Evolutionary conservation across 1,140 invertebrate species (phyloP), one percentile per base, ranked within the genome.

Genomic region (Caerostris extrusa): DNA sequence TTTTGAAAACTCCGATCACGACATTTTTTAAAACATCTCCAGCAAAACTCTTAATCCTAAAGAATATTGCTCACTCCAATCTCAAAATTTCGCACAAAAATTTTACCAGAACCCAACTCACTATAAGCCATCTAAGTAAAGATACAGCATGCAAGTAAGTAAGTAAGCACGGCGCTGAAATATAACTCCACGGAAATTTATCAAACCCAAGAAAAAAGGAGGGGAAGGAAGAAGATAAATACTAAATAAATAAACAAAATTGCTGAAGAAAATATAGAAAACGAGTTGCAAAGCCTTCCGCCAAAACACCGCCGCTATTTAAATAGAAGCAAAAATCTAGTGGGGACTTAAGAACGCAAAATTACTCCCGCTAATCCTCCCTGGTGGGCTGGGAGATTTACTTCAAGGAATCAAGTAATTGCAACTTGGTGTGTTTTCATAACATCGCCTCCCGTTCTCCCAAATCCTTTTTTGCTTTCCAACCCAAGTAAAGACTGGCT

Each of bases 371-470:
- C 50, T 93, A 93, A 93, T 93, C 91, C 91, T 87, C 14, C 53
- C 6, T 14, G 55, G 17, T n/a, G 55, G 77, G 17, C 10, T 17
- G 90, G 61, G 83, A 93, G 82, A 86, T 93, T 86, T 86, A 77
- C 58, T 10, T 50, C 17, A 8, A 17, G 77, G 58, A 83, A 83
- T 82, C 57, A 58, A 87, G 83, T 93, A 93, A 93, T 93, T 93
- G 91, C 91, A 93, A 93, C 61, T 93, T 64, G 91, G 82, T 82
- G 83, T 93, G 60, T 93, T 93, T 93, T 93, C 91, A 87, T 87
- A 93, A 86, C 91, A 87, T 86, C 34, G 34, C 34, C 34, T 71
- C 64, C 17, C 64, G 50, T 64, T 60, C 90, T 60, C 55, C 58
- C 19, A 93, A 93, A 93, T 93, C 82, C 64, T 86, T 69, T 58